These are phyloP conservation scores for Tichodroma muraria DNA, from an alignment of 2,113 vertebrate species.

Conservation along the genomic window DNA sequence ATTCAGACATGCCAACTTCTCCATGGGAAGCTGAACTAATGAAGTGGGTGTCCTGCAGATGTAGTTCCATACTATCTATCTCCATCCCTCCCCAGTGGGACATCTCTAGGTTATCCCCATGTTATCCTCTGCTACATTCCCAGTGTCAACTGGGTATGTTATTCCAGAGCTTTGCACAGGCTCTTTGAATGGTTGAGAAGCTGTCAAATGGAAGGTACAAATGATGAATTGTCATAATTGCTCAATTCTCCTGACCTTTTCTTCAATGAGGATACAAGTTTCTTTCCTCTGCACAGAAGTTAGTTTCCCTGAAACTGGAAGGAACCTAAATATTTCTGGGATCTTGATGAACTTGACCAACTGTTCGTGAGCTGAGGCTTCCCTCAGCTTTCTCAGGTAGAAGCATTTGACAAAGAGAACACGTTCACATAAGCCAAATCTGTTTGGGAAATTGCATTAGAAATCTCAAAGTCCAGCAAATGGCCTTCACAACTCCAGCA, in stretches of 20 bases:
- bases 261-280: background rate
- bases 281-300: background rate
- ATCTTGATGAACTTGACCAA: background rate
- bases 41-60: background rate
- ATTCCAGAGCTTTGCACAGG: background rate
- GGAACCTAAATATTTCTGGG: background rate
- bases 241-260: background rate
- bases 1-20: background rate
- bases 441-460: background rate
- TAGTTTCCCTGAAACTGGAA: background rate
- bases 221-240: background rate
- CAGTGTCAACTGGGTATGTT: background rate
- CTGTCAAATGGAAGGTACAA: background rate
- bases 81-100: background rate
- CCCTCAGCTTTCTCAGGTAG: background rate
- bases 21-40: background rate
- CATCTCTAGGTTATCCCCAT: background rate
- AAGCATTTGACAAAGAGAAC: background rate
- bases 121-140: background rate
- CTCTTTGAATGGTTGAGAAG: background rate
- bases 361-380: background rate
- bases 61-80: background rate
- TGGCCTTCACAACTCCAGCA: background rate
- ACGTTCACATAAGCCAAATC: background rate
- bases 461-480: background rate